Evolutionary conservation across 2,797 vertebrate genomes (phyloP).

Genomic region (Oreonectes daqikongensis): DNA sequence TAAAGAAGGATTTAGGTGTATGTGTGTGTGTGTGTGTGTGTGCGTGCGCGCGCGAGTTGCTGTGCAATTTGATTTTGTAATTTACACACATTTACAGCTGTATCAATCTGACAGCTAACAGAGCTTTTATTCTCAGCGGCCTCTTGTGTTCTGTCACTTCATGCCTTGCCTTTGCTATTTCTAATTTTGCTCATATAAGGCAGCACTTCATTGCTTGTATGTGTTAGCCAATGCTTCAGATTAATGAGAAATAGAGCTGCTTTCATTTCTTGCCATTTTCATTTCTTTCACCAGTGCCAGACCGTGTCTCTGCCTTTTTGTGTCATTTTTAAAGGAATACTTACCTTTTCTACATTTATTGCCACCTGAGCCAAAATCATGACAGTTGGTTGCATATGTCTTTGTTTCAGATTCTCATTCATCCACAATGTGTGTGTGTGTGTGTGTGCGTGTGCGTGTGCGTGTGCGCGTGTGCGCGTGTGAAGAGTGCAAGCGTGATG

Average conservation of each 20-base stretch:
- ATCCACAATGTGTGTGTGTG: constrained; percentile 63
- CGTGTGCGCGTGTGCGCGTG: constrained; percentile 41
- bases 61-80: constrained; percentile 21
- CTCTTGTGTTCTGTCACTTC: constrained; percentile 4
- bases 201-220: constrained; percentile 7
- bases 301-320: constrained; percentile 4
- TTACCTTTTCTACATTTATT: constrained; percentile 8
- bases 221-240: not conserved
- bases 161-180: constrained; percentile 35
- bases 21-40: too few relatives aligned
- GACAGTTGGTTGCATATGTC: constrained; percentile 42
- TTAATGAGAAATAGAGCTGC: not conserved
- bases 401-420: constrained; percentile 56
- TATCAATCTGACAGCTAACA: not conserved
- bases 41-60: too few relatives aligned
- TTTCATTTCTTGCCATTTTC: not conserved
- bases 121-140: not conserved
- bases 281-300: constrained; percentile 16
- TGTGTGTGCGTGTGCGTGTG: constrained; percentile 43
- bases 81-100: constrained; percentile 17
- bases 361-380: constrained; percentile 43
- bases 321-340: not conserved
- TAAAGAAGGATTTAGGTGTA: not conserved
- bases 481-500: constrained; percentile 55
- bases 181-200: constrained; percentile 1